These are phyloP conservation scores for Paratrypauchen microcephalus DNA, from an alignment of 2,797 vertebrate species.

Conservation along the genomic window DNA sequence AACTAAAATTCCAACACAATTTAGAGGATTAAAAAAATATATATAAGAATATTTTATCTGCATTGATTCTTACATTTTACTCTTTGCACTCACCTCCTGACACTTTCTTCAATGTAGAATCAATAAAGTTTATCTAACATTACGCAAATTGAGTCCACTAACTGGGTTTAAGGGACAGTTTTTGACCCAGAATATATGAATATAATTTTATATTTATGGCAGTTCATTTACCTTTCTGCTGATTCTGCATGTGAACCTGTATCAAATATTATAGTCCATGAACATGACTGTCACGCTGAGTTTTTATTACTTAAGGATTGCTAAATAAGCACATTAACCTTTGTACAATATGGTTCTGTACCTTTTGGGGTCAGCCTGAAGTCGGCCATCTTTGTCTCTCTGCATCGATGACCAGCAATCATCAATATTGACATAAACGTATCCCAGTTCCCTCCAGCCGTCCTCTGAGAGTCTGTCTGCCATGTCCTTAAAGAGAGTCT, in stretches of 20 bases:
- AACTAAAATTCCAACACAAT: not conserved
- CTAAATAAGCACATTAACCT: not conserved
- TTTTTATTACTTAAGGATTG: conserved; percentile 23
- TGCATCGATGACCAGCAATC: conserved; percentile 90
- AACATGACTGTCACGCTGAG: conserved; percentile 30
- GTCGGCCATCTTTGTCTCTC: conserved; percentile 76
- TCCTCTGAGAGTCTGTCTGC: conserved; percentile 86
- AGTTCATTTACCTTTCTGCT: not conserved
- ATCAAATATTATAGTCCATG: conserved; percentile 3
- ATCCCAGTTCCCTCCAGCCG: conserved; percentile 92
- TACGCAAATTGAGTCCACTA: not conserved
- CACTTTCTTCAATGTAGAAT: not conserved
- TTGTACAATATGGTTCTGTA: conserved; percentile 9
- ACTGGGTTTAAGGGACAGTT: not conserved
- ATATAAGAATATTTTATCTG: not conserved
- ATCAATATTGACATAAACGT: conserved; percentile 89
- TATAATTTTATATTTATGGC: not conserved
- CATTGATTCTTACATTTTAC: not conserved
- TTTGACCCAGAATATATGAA: not conserved
- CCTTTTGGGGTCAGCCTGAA: conserved; percentile 86
- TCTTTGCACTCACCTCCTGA: not conserved
- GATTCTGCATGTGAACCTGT: conserved; percentile 3
- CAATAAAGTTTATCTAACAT: not conserved
- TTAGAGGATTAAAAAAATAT: no score
- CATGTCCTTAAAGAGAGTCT: conserved; percentile 89